Evolutionary conservation across 2,113 vertebrate species (phyloP).

Genomic region (Butastur rufipennis): DNA sequence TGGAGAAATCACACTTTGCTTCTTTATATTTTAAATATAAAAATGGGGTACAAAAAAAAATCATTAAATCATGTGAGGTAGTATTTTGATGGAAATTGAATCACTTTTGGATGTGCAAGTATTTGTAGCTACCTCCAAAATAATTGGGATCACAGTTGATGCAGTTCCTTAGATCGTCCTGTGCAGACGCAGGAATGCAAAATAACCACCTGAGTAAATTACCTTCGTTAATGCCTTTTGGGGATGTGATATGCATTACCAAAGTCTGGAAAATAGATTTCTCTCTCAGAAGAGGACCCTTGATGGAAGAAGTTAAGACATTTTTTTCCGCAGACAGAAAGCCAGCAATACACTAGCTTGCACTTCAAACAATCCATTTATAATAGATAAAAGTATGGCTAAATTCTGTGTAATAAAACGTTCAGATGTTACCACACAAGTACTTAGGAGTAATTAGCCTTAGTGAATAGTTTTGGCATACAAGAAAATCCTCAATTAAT

Average conservation of each 20-base stretch:
- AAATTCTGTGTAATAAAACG: background rate
- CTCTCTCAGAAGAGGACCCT: background rate
- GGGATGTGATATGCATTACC: background rate
- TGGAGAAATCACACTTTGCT: background rate
- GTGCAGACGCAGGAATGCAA: background rate
- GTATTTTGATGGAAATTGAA: background rate
- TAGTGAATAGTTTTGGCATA: background rate
- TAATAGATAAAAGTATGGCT: background rate
- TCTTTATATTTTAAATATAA: background rate
- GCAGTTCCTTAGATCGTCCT: background rate
- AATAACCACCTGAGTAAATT: background rate
- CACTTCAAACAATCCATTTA: background rate
- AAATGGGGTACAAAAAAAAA: background rate
- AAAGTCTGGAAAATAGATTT: background rate
- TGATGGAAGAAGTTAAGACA: background rate
- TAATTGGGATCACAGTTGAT: conserved; percentile 17
- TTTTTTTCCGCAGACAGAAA: background rate
- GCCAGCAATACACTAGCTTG: background rate
- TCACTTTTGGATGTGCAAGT: background rate
- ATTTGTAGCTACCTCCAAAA: background rate
- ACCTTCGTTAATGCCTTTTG: background rate
- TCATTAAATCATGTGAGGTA: background rate
- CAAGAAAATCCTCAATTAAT: background rate
- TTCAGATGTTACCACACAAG: background rate
- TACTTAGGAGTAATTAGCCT: background rate